Conservation (phyloP, 2,797 vertebrate species). For the Lerista edwardsae region DNA sequence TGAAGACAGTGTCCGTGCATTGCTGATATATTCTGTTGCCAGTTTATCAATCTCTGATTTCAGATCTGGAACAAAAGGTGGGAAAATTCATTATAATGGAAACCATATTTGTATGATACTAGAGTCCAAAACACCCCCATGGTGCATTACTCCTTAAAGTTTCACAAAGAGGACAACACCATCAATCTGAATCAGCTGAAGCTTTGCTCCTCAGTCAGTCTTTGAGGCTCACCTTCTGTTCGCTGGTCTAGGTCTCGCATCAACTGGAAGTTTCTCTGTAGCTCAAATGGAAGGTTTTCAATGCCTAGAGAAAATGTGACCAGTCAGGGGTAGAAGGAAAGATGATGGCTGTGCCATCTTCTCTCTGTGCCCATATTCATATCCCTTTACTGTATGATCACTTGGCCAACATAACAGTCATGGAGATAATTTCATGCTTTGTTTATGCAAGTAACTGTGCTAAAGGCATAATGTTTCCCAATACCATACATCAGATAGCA, state of each 20-base stretch:
- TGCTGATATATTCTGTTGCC: slow-evolving; percentile 94
- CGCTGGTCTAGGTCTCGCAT: slow-evolving; percentile 98
- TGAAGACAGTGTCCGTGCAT: slow-evolving; percentile 88
- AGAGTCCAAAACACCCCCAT: neutral
- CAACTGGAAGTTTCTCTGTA: slow-evolving; percentile 97
- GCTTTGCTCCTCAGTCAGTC: neutral
- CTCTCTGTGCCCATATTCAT: too few relatives aligned
- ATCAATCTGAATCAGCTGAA: neutral
- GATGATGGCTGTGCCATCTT: neutral
- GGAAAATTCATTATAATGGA: slow-evolving; percentile 13
- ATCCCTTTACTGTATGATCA: neutral
- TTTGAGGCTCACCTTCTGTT: slow-evolving; percentile 87
- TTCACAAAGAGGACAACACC: neutral
- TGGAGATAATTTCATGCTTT: neutral
- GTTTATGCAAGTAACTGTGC: neutral
- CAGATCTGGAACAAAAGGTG: slow-evolving; percentile 84
- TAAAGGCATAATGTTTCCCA: neutral
- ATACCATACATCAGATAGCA: neutral
- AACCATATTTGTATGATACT: neutral
- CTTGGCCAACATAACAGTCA: too few relatives aligned
- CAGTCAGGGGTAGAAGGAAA: neutral
- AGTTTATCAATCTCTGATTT: slow-evolving; percentile 95
- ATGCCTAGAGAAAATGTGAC: slow-evolving; percentile 82
- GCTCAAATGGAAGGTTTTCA: slow-evolving; percentile 94
- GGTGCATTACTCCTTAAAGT: neutral